A percentile compares a stretch with the other conserved stretches of the same genome.
Conservation (phyloP, 2,888 invertebrate genomes). For the Drosophila pullipes region DNA sequence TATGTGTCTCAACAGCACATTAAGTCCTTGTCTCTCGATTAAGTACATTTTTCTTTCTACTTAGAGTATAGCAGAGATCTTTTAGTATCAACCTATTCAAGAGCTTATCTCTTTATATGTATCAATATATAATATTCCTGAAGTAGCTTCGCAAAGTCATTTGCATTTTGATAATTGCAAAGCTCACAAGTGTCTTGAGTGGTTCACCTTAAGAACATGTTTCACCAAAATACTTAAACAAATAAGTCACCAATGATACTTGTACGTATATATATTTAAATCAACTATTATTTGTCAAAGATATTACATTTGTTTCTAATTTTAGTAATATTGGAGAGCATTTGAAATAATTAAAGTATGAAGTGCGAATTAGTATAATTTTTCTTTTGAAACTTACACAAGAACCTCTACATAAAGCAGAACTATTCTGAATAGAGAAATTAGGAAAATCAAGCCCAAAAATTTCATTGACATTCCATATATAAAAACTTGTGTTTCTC, state of each 20-base stretch:
- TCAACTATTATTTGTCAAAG: background rate
- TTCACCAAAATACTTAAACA: slow-evolving; percentile 14
- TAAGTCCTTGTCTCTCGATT: slow-evolving; percentile 49
- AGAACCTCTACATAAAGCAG: background rate
- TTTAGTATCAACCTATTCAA: slow-evolving; percentile 13
- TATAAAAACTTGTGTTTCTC: background rate
- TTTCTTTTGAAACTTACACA: background rate
- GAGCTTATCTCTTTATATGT: too few species aligned
- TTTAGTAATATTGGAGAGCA: too few species aligned
- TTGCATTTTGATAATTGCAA: slow-evolving; percentile 34
- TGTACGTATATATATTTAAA: background rate
- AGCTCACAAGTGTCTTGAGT: background rate
- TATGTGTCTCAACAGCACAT: slow-evolving; percentile 68
- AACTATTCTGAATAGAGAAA: background rate
- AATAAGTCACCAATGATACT: slow-evolving; percentile 17
- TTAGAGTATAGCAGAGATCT: slow-evolving; percentile 17
- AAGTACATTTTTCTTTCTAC: slow-evolving; percentile 25
- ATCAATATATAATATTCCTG: background rate
- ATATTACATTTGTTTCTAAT: background rate
- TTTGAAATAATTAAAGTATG: background rate
- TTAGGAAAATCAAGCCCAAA: background rate
- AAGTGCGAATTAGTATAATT: background rate
- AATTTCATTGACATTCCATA: background rate
- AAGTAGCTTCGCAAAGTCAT: slow-evolving; percentile 33
- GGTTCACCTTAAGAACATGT: background rate